Conservation (phyloP, 1,140 invertebrate species). For the Neuroterus valhalla region DNA sequence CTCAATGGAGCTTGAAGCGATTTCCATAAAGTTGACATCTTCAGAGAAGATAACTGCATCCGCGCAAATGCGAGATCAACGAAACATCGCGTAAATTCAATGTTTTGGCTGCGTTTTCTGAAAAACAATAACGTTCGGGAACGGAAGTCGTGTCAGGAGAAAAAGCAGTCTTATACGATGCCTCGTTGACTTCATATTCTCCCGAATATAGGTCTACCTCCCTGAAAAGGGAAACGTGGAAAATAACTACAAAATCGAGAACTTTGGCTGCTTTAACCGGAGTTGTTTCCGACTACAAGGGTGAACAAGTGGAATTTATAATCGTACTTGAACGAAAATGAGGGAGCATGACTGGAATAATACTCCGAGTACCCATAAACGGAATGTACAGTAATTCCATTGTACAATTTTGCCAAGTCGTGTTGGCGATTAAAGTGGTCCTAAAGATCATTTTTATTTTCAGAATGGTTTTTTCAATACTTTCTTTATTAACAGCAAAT, state of each 20-base stretch:
- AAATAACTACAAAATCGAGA: conserved; percentile 25
- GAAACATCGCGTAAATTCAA: conserved; percentile 11
- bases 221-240: neutral
- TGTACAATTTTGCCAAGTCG: conserved; percentile 15
- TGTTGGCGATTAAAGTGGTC: neutral
- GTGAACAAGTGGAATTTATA: conserved; percentile 26
- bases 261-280: conserved; percentile 21
- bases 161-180: conserved; percentile 10
- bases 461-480: no score
- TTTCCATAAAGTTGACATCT: neutral
- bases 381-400: conserved; percentile 17
- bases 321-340: conserved; percentile 5
- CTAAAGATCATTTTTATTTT: neutral
- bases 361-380: conserved; percentile 8
- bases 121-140: conserved; percentile 12
- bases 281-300: conserved; percentile 26
- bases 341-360: conserved; percentile 19
- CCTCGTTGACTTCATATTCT: conserved; percentile 24
- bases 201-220: neutral
- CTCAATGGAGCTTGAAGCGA: neutral
- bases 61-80: neutral
- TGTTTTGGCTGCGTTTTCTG: conserved; percentile 11
- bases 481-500: no score
- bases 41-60: neutral
- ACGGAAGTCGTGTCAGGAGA: conserved; percentile 1